Evolutionary conservation across 2,797 vertebrate species (phyloP), one percentile per base, ranked within the genome.

Genomic region (Sebastes trivittatus): DNA sequence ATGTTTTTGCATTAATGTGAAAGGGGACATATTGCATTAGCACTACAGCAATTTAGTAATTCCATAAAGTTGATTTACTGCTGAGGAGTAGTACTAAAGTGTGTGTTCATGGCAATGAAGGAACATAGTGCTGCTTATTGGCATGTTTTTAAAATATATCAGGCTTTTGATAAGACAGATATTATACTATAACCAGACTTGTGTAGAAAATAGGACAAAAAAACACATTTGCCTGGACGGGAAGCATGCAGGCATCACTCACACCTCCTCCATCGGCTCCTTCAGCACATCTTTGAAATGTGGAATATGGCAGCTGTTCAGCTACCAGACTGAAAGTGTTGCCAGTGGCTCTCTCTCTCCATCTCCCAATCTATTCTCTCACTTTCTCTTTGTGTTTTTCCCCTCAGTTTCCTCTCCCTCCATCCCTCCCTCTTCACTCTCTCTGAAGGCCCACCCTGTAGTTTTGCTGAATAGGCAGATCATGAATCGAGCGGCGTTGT

Each of bases 401-500:
- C 6, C 32, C 11, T 55, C 63, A 10, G 5, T 68, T 29, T 30
- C 34, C 73, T 4, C 65, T 69, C 30, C 60, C 61, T 62, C 27
- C 30, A n/a, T 52, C 55, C 42, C 60, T 54, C 49, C 59, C 61
- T 68, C 63, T 14, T 23, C 82, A 5, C 69, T 54, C 59, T 27
- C 68, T 88, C 68, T 59, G 59, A 87, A 84, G 78, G 71, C 83
- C 76, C 72, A 56, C 80, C 72, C 71, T 75, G 77, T 77, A 66
- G 75, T 93, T 93, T 64, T 77, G 93, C 93, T 95, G 92, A 94
- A 81, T 78, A 86, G 81, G 91, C 94, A 92, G 86, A 88, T 91
- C 85, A 73, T 84, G 90, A 91, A 90, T 90, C 70, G 83, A 81
- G 87, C 42, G 72, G 75, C 69, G 82, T 74, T 88, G 85, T 89